These are phyloP conservation scores for Hylaeus anthracinus DNA, from an alignment of 1,140 invertebrate species.

Conservation along the genomic window DNA sequence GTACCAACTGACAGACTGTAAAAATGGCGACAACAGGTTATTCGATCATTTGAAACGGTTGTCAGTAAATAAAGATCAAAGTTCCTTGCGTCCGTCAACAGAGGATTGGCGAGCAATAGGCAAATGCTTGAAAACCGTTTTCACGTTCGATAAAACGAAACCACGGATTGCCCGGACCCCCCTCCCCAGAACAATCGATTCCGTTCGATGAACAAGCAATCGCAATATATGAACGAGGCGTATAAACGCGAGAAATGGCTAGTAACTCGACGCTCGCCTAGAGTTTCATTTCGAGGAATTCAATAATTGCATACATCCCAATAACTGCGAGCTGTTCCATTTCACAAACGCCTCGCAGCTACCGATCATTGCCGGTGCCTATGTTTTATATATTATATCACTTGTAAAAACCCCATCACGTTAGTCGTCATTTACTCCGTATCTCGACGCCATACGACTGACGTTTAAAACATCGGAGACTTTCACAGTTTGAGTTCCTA, in stretches of 20 bases:
- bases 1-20: too few species aligned
- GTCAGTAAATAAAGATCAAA: background rate
- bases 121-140: background rate
- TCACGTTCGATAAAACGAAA: background rate
- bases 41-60: too few species aligned
- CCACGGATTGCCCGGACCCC: too few species aligned
- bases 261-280: conserved; percentile 47
- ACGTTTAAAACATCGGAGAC: too few species aligned
- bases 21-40: too few species aligned
- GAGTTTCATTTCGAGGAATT: conserved; percentile 69
- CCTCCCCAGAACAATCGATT: conserved; percentile 42
- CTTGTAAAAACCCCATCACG: conserved; percentile 7
- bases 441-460: background rate
- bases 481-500: too few species aligned
- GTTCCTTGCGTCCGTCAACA: background rate
- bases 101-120: background rate
- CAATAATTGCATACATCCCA: conserved; percentile 69
- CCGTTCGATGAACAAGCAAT: conserved; percentile 28
- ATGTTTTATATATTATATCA: background rate
- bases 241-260: conserved; percentile 32
- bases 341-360: conserved; percentile 42
- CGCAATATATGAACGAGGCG: conserved; percentile 28
- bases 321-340: conserved; percentile 56
- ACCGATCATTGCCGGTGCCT: conserved; percentile 28
- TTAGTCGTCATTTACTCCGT: background rate